phyloP scores from a whole-genome alignment of 2,888 invertebrate genomes.

The Agonopterix subpropinquella region DNA sequence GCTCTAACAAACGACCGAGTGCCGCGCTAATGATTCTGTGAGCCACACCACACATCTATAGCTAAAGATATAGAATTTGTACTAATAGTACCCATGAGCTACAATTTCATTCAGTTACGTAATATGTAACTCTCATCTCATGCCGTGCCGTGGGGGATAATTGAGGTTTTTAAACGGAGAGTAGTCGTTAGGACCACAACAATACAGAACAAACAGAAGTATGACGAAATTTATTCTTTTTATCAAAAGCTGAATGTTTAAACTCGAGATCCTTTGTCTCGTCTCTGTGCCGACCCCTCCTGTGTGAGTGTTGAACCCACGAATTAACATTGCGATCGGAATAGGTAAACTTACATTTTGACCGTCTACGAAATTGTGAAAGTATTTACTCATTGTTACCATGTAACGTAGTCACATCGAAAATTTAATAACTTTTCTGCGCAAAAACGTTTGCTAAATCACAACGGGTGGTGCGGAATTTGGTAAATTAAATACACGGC shows the following conservation, averaged over 20 bases:
- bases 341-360: too few species aligned
- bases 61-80: not conserved
- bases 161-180: too few species aligned
- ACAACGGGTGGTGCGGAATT: conserved; percentile 21
- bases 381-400: too few species aligned
- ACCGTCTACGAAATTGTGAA: too few species aligned
- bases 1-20: conserved; percentile 71
- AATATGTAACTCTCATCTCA: conserved; percentile 4
- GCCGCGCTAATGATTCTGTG: conserved; percentile 70
- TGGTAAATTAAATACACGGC: conserved; percentile 45
- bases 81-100: conserved; percentile 1
- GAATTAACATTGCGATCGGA: too few species aligned
- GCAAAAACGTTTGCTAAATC: conserved; percentile 8
- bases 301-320: too few species aligned
- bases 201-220: too few species aligned
- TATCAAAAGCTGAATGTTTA: too few species aligned
- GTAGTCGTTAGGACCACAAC: too few species aligned
- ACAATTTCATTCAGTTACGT: conserved; percentile 5
- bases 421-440: conserved; percentile 7
- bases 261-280: not conserved
- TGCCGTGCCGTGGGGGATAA: too few species aligned
- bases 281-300: not conserved
- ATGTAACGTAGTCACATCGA: not conserved
- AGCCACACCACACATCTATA: conserved; percentile 32
- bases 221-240: too few species aligned